These are phyloP conservation scores for Balearica regulorum DNA, from an alignment of 2,797 vertebrate genomes.

Conservation along the genomic window DNA sequence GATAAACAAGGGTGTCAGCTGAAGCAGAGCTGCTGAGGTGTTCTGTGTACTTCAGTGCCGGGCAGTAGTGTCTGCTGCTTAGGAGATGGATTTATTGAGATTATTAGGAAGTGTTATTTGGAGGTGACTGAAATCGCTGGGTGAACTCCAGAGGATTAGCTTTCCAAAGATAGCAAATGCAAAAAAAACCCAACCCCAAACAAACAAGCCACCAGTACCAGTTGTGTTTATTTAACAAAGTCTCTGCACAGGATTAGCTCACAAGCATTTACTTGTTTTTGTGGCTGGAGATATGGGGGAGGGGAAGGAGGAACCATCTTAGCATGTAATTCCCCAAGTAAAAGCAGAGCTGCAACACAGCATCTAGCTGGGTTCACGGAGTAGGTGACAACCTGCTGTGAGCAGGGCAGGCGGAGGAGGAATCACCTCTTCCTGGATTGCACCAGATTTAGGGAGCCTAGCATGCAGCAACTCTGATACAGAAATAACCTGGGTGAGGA, in stretches of 20 bases:
- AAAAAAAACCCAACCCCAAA: constrained; percentile 20
- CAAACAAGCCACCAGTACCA: constrained; percentile 1
- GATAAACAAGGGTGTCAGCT: not conserved
- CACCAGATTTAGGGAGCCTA: not conserved
- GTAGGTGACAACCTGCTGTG: not conserved
- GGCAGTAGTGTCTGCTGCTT: constrained; percentile 42
- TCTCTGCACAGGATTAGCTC: constrained; percentile 48
- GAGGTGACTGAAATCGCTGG: constrained; percentile 61
- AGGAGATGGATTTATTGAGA: constrained; percentile 59
- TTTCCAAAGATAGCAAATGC: constrained; percentile 61
- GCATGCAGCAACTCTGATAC: not conserved
- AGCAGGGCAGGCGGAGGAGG: not conserved
- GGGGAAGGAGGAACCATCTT: constrained; percentile 27
- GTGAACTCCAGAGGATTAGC: constrained; percentile 52
- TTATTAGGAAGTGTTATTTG: constrained; percentile 58
- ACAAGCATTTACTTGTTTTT: constrained; percentile 38
- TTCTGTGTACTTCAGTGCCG: not conserved
- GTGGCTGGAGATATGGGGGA: not conserved
- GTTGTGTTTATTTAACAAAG: constrained; percentile 58
- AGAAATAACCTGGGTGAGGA: constrained; percentile 8
- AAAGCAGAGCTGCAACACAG: constrained; percentile 18
- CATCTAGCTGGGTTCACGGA: not conserved
- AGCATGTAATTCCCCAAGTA: constrained; percentile 21
- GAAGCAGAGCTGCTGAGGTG: constrained; percentile 21
- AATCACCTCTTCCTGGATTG: constrained; percentile 32